Conservation (phyloP, 2,888 invertebrate genomes). For the Deroplatys truncata region DNA sequence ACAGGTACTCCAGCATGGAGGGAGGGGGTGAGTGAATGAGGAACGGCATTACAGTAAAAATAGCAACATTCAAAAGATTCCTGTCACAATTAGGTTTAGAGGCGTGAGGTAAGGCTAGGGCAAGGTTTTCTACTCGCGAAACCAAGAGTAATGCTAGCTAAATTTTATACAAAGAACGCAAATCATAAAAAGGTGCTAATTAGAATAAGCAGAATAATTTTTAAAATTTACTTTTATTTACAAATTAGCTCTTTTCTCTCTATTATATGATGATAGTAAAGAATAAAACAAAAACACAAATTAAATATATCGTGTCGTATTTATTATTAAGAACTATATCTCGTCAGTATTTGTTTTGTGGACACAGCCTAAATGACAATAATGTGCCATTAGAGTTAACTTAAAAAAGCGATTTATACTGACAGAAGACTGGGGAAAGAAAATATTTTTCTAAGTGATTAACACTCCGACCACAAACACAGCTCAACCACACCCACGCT, state of each 20-base stretch:
- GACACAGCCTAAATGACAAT: conserved; percentile 16
- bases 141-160: no score
- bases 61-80: no score
- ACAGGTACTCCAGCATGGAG: no score
- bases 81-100: no score
- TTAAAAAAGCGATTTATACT: conserved; percentile 11
- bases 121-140: no score
- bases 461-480: conserved; percentile 17
- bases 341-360: background rate
- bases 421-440: background rate
- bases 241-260: conserved; percentile 23
- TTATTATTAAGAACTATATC: background rate
- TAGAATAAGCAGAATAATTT: background rate
- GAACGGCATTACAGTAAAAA: no score
- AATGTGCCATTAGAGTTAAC: conserved; percentile 6
- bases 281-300: conserved; percentile 8
- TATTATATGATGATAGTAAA: conserved; percentile 7
- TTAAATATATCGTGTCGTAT: background rate
- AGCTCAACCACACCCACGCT: conserved; percentile 8
- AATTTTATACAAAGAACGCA: background rate
- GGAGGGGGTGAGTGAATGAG: no score
- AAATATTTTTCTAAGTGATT: conserved; percentile 12
- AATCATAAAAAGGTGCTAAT: background rate
- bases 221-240: conserved; percentile 24
- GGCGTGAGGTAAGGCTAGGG: no score